Evolutionary conservation across 2,113 vertebrate genomes (phyloP), one percentile per base, ranked within the genome.

Genomic region (Labeo catla): DNA sequence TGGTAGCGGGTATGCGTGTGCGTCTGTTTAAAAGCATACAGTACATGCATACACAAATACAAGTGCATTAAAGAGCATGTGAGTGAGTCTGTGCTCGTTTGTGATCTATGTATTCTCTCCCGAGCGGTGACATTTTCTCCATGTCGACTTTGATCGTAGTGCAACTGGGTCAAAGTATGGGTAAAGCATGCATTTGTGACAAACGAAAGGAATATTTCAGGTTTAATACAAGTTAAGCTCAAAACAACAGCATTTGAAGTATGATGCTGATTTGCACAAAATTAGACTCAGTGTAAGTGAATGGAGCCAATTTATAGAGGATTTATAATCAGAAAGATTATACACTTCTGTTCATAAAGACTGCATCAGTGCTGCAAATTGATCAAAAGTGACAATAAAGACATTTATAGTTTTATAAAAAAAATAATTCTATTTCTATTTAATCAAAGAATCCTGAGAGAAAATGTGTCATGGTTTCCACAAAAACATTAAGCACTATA

Each of bases 1-100:
- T 85, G 65, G 70, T 36, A 83, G 54, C 68, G 61, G 63, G 76
- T 68, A 65, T 81, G 72, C 72, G 50, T 49, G 65, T 72, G 80
- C 21, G 28, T 73, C 4, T 47, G 85, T 81, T 54, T 83, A 50
- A 82, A 70, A 52, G 47, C 16, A 39, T 54, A 77, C 49, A 77
- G 50, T 49, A 68, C 43, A 70, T 52, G 80, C 65, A 68, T 36
- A 52, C 15, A 82, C 59, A 28, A 81, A 23, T 81, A 65, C 21
- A 63, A 49, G 15, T 80, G 78, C 36, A 61, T 80, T 78, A 78
- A 23, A 84, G 52, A 61, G 68, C 68, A 70, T 65, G 63, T 66
- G 28, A 77, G 54, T 13, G 21, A 74, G 52, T 10, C 43, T 72
- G n/a, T 36, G 74, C 86, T 72, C 72, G 63, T 1, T 1, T 81